A percentile compares a stretch with the other conserved stretches of the same genome.
Evolutionary conservation across 2,797 vertebrate species (phyloP).

Genomic region (Falco concolor): DNA sequence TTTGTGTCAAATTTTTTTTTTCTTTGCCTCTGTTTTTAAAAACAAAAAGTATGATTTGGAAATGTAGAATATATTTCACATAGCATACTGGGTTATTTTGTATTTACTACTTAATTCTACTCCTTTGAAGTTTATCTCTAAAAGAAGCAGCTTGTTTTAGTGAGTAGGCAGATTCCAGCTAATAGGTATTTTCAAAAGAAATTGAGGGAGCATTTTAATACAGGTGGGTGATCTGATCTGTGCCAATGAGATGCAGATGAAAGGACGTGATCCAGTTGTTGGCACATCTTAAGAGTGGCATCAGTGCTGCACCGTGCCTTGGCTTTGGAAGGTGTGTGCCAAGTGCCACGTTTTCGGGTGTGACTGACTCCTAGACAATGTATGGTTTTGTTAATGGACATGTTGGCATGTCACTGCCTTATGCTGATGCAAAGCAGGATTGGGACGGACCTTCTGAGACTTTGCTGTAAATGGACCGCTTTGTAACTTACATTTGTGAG

Average conservation of each 20-base stretch:
- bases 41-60: not conserved
- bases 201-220: not conserved
- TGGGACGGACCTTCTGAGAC: not conserved
- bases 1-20: not conserved
- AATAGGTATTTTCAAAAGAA: not conserved
- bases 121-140: not conserved
- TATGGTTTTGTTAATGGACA: accelerated
- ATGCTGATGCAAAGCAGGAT: not conserved
- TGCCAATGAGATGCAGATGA: not conserved
- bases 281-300: not conserved
- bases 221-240: not conserved
- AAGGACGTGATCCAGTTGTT: not conserved
- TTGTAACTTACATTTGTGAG: not conserved
- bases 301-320: not conserved
- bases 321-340: not conserved
- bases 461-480: not conserved
- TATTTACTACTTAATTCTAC: not conserved
- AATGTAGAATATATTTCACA: not conserved
- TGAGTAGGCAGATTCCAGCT: not conserved
- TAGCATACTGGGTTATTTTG: not conserved
- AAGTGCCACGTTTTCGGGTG: accelerated
- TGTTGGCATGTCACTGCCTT: accelerated
- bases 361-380: accelerated
- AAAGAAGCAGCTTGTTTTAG: not conserved
- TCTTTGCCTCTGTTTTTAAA: not conserved